Conservation (phyloP, 2,113 vertebrate species). For the Ciconia maguari region DNA sequence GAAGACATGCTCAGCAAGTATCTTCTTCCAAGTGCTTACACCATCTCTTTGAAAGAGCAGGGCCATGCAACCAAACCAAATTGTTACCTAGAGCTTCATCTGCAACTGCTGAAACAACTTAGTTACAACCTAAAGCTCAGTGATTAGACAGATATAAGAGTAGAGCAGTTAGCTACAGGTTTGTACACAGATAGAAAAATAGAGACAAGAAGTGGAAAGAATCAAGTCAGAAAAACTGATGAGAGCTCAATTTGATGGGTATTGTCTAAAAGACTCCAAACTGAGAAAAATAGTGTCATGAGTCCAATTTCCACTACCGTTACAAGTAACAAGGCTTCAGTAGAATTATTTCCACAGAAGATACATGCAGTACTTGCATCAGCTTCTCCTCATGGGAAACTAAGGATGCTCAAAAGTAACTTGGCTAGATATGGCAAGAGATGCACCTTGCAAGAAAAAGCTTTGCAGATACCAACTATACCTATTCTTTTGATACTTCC, state of each 20-base stretch:
- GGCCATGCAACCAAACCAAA: not conserved
- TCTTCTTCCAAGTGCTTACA: not conserved
- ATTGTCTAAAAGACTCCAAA: not conserved
- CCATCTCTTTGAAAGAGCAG: not conserved
- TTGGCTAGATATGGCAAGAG: not conserved
- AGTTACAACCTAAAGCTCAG: not conserved
- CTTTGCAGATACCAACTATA: not conserved
- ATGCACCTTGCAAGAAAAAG: not conserved
- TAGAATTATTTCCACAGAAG: not conserved
- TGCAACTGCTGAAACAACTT: not conserved
- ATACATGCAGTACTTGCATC: not conserved
- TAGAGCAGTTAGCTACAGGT: not conserved
- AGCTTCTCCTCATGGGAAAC: not conserved
- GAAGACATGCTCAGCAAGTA: not conserved
- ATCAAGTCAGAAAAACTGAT: not conserved
- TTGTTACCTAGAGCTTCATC: not conserved
- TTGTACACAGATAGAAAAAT: not conserved
- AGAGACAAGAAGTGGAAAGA: not conserved
- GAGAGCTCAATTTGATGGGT: not conserved
- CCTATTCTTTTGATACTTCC: not conserved
- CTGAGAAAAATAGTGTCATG: accelerated
- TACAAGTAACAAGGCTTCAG: not conserved
- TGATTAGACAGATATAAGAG: not conserved
- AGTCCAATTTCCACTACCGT: not conserved
- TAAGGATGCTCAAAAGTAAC: not conserved